phyloP scores from a whole-genome alignment of 2,113 vertebrate species.

The Lichenostomus cassidix region DNA sequence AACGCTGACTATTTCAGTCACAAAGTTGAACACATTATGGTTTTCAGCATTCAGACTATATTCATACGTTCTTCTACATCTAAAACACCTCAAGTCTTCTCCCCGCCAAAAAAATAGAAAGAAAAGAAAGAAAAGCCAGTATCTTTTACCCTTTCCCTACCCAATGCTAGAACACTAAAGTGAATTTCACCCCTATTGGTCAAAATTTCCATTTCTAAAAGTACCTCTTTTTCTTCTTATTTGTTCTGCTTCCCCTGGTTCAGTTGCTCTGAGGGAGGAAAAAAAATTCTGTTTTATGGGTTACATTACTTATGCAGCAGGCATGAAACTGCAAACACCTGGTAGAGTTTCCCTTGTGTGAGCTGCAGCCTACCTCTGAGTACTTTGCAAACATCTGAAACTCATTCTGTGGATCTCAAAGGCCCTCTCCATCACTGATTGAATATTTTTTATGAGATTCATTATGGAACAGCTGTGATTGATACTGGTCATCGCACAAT shows the following conservation, averaged over 20 bases:
- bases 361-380: slow-evolving; percentile 60
- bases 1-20: neutral
- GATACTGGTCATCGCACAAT: slow-evolving; percentile 51
- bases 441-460: slow-evolving; percentile 63
- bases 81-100: neutral
- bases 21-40: neutral
- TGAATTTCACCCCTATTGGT: slow-evolving; percentile 11
- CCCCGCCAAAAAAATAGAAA: neutral
- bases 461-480: slow-evolving; percentile 63
- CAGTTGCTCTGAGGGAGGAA: neutral
- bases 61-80: neutral
- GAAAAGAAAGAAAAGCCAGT: neutral
- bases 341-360: slow-evolving; percentile 58
- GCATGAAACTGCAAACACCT: slow-evolving; percentile 72
- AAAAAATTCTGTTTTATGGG: slow-evolving; percentile 27
- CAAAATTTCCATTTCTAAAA: neutral
- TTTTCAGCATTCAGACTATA: neutral
- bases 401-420: slow-evolving; percentile 64
- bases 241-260: slow-evolving; percentile 34
- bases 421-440: slow-evolving; percentile 64
- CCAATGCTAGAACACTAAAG: neutral
- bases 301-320: slow-evolving; percentile 66
- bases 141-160: neutral
- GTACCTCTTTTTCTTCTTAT: slow-evolving; percentile 22
- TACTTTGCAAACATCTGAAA: slow-evolving; percentile 66